Conservation (phyloP, 2,888 invertebrate species). For the Volucella inflata region DNA sequence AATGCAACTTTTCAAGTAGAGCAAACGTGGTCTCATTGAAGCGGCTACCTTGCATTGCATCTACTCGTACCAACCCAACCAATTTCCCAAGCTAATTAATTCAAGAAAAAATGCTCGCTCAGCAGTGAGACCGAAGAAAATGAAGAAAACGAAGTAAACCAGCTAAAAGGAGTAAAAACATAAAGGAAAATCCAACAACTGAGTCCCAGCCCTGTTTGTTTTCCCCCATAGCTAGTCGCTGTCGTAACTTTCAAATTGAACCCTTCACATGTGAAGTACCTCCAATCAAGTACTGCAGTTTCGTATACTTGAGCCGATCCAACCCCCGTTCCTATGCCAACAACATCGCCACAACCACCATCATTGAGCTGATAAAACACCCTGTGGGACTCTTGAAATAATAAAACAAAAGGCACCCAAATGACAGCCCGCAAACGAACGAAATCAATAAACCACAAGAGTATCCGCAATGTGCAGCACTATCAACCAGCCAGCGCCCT, state of each 20-base stretch:
- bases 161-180: no score
- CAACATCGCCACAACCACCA: neutral
- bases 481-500: conserved; percentile 1
- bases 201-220: conserved; percentile 26
- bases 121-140: conserved; percentile 24
- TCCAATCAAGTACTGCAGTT: conserved; percentile 64
- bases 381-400: conserved; percentile 62
- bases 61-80: conserved; percentile 36
- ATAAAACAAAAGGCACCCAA: conserved; percentile 74
- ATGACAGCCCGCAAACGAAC: conserved; percentile 71
- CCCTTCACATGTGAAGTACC: conserved; percentile 71
- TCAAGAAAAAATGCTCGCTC: conserved; percentile 54
- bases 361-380: conserved; percentile 48
- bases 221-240: conserved; percentile 12
- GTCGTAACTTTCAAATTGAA: conserved; percentile 65
- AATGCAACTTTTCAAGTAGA: conserved; percentile 37
- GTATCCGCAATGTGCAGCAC: conserved; percentile 70
- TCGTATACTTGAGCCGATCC: conserved; percentile 18
- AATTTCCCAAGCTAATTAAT: conserved; percentile 61
- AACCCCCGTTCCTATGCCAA: neutral
- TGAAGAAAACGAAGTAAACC: neutral
- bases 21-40: conserved; percentile 53
- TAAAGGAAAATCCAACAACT: no score
- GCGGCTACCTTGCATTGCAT: conserved; percentile 27
- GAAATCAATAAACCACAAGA: conserved; percentile 74